Percentiles rank a stretch among this genome's conserved stretches.
These are phyloP conservation scores for Hirundichthys speculiger DNA, from an alignment of 2,113 vertebrate species.

Conservation along the genomic window DNA sequence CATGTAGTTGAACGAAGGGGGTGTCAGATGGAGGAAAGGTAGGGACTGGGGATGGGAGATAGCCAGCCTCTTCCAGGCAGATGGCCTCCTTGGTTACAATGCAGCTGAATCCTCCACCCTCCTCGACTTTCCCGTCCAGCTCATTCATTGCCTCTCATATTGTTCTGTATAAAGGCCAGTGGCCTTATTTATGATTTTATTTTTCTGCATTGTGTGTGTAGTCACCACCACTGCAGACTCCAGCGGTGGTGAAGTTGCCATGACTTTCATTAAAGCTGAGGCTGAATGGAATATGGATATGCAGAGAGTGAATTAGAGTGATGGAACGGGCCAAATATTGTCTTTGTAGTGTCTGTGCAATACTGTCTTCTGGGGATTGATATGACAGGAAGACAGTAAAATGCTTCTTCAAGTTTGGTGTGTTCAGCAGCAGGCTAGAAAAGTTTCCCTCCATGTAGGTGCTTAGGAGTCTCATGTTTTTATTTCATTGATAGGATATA, in stretches of 20 bases:
- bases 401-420: constrained; percentile 57
- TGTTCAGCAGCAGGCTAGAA: constrained; percentile 70
- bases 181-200: constrained; percentile 77
- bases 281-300: constrained; percentile 84
- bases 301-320: constrained; percentile 82
- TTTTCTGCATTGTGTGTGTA: constrained; percentile 67
- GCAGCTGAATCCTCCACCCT: constrained; percentile 35
- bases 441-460: constrained; percentile 59
- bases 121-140: constrained; percentile 35
- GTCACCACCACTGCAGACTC: constrained; percentile 62
- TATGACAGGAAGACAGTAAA: constrained; percentile 68
- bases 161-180: constrained; percentile 77
- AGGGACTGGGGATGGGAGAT: constrained; percentile 65
- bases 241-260: constrained; percentile 77
- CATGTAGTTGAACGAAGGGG: constrained; percentile 41
- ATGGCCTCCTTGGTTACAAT: constrained; percentile 52
- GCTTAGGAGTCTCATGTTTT: constrained; percentile 26
- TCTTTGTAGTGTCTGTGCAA: constrained; percentile 75
- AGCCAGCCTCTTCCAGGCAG: constrained; percentile 65
- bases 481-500: too few relatives aligned
- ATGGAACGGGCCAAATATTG: constrained; percentile 80
- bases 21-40: constrained; percentile 46
- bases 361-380: constrained; percentile 77
- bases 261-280: constrained; percentile 82
- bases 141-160: constrained; percentile 64